Conservation (phyloP, 2,888 invertebrate genomes). For the Drosophila nr. fundita region DNA sequence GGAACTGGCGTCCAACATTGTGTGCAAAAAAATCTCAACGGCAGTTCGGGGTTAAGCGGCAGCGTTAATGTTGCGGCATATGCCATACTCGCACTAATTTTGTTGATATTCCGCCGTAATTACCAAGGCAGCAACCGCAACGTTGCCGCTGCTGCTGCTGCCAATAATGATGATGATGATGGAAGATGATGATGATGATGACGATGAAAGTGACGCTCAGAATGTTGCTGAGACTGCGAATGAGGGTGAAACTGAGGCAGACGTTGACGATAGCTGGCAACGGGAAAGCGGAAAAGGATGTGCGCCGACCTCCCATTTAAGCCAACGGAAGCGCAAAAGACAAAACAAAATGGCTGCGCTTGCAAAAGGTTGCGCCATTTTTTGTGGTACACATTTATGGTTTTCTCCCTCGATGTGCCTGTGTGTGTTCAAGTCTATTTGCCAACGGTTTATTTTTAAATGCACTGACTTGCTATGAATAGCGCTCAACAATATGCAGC, state of each 20-base stretch:
- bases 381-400: slow-evolving; percentile 38
- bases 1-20: slow-evolving; percentile 54
- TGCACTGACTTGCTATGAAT: slow-evolving; percentile 70
- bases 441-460: slow-evolving; percentile 78
- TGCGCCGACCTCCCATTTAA: slow-evolving; percentile 68
- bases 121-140: slow-evolving; percentile 47
- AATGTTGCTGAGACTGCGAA: slow-evolving; percentile 14
- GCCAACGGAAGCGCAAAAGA: slow-evolving; percentile 75
- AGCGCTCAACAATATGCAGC: slow-evolving; percentile 56
- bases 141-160: not conserved
- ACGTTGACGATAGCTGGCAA: slow-evolving; percentile 25
- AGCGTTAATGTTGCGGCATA: slow-evolving; percentile 55
- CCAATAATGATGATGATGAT: slow-evolving; percentile 18
- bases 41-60: slow-evolving; percentile 51
- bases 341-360: slow-evolving; percentile 76
- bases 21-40: slow-evolving; percentile 66
- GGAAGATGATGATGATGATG: slow-evolving; percentile 24
- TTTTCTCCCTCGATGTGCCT: not conserved
- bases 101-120: slow-evolving; percentile 70
- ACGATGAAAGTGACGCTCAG: slow-evolving; percentile 18
- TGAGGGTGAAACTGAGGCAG: not conserved
- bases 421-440: slow-evolving; percentile 55
- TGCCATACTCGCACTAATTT: slow-evolving; percentile 56
- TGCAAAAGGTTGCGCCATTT: slow-evolving; percentile 72
- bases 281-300: slow-evolving; percentile 56